Evolutionary conservation across 2,888 invertebrate genomes (phyloP).

Genomic region (Orchestes rusci): DNA sequence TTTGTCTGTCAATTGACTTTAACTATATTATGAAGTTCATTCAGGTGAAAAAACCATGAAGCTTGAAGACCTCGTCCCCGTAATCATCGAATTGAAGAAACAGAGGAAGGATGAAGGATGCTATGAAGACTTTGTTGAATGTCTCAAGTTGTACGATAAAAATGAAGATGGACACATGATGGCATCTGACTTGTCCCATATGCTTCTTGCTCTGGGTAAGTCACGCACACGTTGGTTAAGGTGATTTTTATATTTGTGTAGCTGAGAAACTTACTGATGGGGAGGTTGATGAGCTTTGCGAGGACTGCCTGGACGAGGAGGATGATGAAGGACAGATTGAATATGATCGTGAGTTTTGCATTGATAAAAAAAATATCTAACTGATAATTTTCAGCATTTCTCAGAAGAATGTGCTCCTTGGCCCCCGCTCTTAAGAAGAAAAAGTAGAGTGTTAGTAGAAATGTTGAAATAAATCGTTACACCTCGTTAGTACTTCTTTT

Average conservation of each 20-base stretch:
- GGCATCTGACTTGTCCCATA: constrained; percentile 91
- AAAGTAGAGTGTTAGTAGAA: no score
- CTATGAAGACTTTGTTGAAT: constrained; percentile 98
- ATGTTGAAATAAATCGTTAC: no score
- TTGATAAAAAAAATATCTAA: no score
- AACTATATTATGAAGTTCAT: neutral
- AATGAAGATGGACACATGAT: constrained; percentile 93
- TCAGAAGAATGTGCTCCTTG: constrained; percentile 74
- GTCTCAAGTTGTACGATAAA: constrained; percentile 99
- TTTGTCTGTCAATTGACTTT: constrained; percentile 6
- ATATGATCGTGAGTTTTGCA: constrained; percentile 79
- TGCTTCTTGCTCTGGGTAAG: constrained; percentile 85
- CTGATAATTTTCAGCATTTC: constrained; percentile 85
- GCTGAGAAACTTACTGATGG: constrained; percentile 76
- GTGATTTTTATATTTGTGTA: constrained; percentile 40
- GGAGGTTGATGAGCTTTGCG: constrained; percentile 71
- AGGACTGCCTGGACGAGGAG: constrained; percentile 84
- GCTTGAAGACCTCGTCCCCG: constrained; percentile 94
- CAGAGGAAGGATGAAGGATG: constrained; percentile 88
- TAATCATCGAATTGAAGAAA: constrained; percentile 86
- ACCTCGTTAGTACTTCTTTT: no score
- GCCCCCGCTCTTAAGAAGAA: constrained; percentile 39
- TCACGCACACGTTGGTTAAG: neutral
- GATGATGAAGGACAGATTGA: constrained; percentile 91
- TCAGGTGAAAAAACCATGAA: constrained; percentile 79